phyloP scores from a whole-genome alignment of 2,888 invertebrate genomes.

The Marronus borbonicus region DNA sequence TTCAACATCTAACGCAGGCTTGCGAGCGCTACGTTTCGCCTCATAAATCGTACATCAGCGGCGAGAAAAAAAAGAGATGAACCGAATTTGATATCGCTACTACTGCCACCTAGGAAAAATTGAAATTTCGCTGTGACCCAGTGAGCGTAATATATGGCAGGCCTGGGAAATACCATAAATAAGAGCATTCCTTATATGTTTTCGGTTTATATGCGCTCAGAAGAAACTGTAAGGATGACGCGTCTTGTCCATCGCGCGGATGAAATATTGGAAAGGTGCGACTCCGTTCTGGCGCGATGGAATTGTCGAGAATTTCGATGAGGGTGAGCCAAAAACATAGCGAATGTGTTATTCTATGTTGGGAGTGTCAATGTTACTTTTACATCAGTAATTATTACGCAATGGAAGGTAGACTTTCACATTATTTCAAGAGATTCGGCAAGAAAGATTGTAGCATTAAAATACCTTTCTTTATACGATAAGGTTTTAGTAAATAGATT shows the following conservation, averaged over 20 bases:
- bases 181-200: slow-evolving; percentile 16
- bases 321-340: no score
- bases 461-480: no score
- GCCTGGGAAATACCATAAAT: slow-evolving; percentile 12
- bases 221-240: slow-evolving; percentile 10
- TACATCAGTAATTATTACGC: no score
- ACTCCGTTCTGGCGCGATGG: neutral
- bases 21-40: neutral
- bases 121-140: slow-evolving; percentile 24
- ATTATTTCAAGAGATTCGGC: no score
- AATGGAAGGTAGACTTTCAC: no score
- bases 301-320: no score
- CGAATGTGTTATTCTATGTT: no score
- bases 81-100: slow-evolving; percentile 8
- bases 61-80: neutral
- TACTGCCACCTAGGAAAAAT: slow-evolving; percentile 10
- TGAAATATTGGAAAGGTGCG: neutral
- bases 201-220: slow-evolving; percentile 14
- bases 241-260: neutral
- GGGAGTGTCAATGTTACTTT: no score
- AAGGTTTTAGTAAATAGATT: no score
- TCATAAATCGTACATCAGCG: slow-evolving; percentile 9
- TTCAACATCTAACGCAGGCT: neutral
- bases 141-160: slow-evolving; percentile 20
- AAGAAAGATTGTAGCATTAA: no score